Base-by-base conservation (phyloP, 2,113 vertebrate species). In the Elephas maximus region DNA sequence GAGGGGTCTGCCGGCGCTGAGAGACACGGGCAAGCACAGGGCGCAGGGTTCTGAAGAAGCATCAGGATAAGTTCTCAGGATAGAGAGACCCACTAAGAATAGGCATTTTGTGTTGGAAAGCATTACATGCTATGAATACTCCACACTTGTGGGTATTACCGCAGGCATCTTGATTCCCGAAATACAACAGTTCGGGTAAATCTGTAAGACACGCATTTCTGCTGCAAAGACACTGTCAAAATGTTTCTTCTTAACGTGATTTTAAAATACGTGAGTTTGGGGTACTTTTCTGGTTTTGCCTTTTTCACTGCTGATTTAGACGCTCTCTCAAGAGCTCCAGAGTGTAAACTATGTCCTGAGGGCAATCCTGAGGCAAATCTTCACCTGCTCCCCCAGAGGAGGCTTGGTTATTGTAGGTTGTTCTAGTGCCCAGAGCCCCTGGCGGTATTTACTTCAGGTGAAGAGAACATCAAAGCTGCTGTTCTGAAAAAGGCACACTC, bases 211-310 rank as follows among this genome's bases (percentile, higher is more conserved):
- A 96, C 79, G 97, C 82, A 97, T 97, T 95, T 88, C 86, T 97
- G 96, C 96, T 95, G 74, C 74, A 84, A 90, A 88, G 95, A 97
- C 82, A 63, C 60, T 93, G 95, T 41, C 96, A 97, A 97, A 88
- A 80, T 95, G 85, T 81, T 98, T 73, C 2, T 37, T 37, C 37
- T 90, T 96, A 51, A 77, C 81, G 88, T 28, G 98, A 44, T 94
- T 96, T 96, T 95, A 76, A 90, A 90, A 63, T 81, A 88, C 84
- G 79, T 88, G 21, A 17, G 45, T 60, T 94, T n/a, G 0, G 41
- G 87, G 82, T 71, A 23, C 74, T 96, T 93, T 93, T 41, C 65
- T 73, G 82, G 67, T 78, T 90, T 84, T 89, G 83, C 74, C 67
- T 6, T 89, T 87, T 84, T 23, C 37, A 9, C 33, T 94, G 74